Evolutionary conservation across 92 coral and sea anemone genomes (phyloP), one percentile per base, ranked within the genome.

Genomic region (Zoanthus sociatus): DNA sequence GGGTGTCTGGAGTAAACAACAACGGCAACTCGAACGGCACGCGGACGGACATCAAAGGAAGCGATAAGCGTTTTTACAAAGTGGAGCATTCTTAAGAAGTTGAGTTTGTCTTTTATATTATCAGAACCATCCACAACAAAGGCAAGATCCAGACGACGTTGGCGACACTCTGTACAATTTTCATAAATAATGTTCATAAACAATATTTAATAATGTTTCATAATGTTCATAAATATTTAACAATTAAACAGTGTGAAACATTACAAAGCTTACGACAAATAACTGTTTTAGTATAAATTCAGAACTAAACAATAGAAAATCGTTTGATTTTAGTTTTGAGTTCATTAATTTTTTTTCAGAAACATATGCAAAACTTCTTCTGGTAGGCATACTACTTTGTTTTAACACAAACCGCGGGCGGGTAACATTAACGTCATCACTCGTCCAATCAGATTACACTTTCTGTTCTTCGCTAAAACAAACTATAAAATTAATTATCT

Each of bases 121-220:
- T 93, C 96, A 14, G 98, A 93, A 13, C 98, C 94, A 74, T 95
- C 98, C 47, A 95, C 79, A 32, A 95, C 67, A 20, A 95, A 75
- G 54, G 94, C 98, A 61, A 95, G 92, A 73, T 95, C 98, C 20
- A 95, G 70, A 64, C 88, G 92, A 69, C 53, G 92, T 88, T 47
- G 74, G 10, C 44, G 63, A 21, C 85, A 81, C 4, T 42, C 85
- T 81, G 75, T 30, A 44, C 45, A 53, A 1, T 5, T 7, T 76
- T 31, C 46, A 69, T 30, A 8, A 26, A 6, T 18, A 33, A 26
- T 26, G 26, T 26, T 79, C 73, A 79, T 64, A 15, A 51, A 32
- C 10, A 14, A 68, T 32, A 13, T 9, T 68, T 9, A 68, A n/a
- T 44, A 69, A 1, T 15, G 37, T 72, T 69, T 56, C 48, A 26